Evolutionary conservation across 2,113 vertebrate species (phyloP), one percentile per base, ranked within the genome.

Genomic region (Malurus cyaneus): DNA sequence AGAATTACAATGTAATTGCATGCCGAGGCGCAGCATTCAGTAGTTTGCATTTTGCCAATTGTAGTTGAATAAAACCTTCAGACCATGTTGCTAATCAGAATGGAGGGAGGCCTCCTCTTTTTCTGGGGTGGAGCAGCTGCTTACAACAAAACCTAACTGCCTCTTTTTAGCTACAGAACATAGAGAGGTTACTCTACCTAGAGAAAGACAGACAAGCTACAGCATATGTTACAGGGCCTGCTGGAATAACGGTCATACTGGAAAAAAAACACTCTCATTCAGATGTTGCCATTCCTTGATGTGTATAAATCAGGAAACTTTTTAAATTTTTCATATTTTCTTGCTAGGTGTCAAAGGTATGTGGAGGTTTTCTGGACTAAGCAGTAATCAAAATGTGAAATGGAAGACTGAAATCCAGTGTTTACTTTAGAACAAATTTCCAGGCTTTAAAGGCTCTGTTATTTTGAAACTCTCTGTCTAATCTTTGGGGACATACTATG

Each of bases 41-140:
- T 65, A 50, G 42, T 26, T 76, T 94, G 28, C 87, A 18, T 80
- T 44, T 81, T 91, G 56, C 36, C 82, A 80, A 14, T 71, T 82
- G n/a, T 64, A 71, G 76, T 56, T 83, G 92, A 89, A 83, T 61
- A 83, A 92, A 85, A 88, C 34, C 65, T 82, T 52, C 69, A 86
- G 92, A 88, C 50, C 54, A 20, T 50, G 25, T 44, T 85, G 64
- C 66, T 95, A 85, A 92, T 88, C 69, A 89, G 79, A 94, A 94
- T 36, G 57, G 52, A 71, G 78, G 86, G 81, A 90, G 39, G 23
- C 14, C 21, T 81, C 28, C 54, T 92, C 92, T 77, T 96, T 49
- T 53, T 83, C 72, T 88, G 86, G 57, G 92, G 80, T 39, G 60
- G 50, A 89, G 52, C 74, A 96, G 92, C 93, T 87, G 91, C 46